These are phyloP conservation scores for Phanerotoma sp. DNA, from an alignment of 2,888 invertebrate species.

Conservation along the genomic window DNA sequence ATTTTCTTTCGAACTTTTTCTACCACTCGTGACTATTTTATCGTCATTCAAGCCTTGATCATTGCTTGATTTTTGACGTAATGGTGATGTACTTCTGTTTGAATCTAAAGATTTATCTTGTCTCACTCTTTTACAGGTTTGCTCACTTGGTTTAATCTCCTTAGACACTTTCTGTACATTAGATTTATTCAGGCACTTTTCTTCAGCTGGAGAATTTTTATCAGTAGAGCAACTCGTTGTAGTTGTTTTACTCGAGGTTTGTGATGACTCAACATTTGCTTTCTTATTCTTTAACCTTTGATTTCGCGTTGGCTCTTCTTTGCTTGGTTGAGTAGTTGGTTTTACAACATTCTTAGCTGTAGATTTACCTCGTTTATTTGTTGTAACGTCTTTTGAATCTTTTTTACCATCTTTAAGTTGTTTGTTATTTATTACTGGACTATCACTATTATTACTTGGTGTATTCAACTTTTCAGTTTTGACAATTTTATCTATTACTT, in stretches of 20 bases:
- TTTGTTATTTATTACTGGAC: conserved; percentile 12
- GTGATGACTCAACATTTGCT: background rate
- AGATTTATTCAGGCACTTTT: conserved; percentile 43
- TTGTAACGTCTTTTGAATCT: conserved; percentile 4
- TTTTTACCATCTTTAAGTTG: too few species aligned
- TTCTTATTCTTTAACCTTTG: conserved; percentile 31
- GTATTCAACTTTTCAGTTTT: conserved; percentile 47
- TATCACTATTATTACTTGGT: conserved; percentile 34
- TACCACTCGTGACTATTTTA: conserved; percentile 26
- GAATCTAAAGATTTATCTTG: conserved; percentile 42
- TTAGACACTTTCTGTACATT: conserved; percentile 36
- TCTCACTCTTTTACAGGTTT: conserved; percentile 39
- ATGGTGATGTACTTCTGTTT: conserved; percentile 33
- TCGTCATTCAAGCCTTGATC: conserved; percentile 27
- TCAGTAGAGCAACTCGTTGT: conserved; percentile 8
- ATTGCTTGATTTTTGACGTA: conserved; percentile 28
- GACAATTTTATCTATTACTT: conserved; percentile 47
- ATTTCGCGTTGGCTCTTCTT: conserved; percentile 21
- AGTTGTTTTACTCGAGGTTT: background rate
- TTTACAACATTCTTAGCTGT: conserved; percentile 5
- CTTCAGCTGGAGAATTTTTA: conserved; percentile 22
- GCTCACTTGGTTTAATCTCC: conserved; percentile 35
- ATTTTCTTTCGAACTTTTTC: conserved; percentile 38
- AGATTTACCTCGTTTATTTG: conserved; percentile 6
- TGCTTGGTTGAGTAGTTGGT: background rate